Conservation (phyloP, 1,140 invertebrate genomes). For the Conopomorpha cramerella region DNA sequence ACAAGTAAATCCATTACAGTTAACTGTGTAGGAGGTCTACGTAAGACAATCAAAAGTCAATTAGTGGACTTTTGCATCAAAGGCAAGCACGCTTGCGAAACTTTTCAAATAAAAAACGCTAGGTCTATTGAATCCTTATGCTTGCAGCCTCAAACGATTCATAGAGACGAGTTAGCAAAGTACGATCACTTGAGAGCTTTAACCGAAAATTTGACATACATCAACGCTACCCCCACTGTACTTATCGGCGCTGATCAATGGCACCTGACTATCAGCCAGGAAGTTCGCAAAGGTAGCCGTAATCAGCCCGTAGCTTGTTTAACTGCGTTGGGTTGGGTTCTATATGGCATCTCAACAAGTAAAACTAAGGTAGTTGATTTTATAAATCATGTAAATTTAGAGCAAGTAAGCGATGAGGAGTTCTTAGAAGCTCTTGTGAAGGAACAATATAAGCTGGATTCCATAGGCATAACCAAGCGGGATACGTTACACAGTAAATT, state of each 20-base stretch:
- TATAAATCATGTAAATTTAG: slow-evolving; percentile 1
- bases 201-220: neutral
- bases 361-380: neutral
- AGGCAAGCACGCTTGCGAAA: neutral
- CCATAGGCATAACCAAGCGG: neutral
- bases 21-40: neutral
- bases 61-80: neutral
- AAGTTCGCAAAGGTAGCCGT: no score
- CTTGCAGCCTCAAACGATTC: neutral
- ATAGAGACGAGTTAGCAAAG: neutral
- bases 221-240: neutral
- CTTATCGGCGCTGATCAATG: neutral
- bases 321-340: slow-evolving; percentile 1
- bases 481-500: neutral
- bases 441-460: slow-evolving; percentile 1
- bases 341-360: neutral
- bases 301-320: neutral
- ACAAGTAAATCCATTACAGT: neutral
- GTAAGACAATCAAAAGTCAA: neutral
- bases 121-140: no score
- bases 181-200: neutral
- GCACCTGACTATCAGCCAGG: neutral
- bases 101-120: neutral
- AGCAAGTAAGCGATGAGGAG: neutral
- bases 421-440: neutral